Evolutionary conservation across 2,797 vertebrate genomes (phyloP).

Genomic region (Sebastes steindachneri): DNA sequence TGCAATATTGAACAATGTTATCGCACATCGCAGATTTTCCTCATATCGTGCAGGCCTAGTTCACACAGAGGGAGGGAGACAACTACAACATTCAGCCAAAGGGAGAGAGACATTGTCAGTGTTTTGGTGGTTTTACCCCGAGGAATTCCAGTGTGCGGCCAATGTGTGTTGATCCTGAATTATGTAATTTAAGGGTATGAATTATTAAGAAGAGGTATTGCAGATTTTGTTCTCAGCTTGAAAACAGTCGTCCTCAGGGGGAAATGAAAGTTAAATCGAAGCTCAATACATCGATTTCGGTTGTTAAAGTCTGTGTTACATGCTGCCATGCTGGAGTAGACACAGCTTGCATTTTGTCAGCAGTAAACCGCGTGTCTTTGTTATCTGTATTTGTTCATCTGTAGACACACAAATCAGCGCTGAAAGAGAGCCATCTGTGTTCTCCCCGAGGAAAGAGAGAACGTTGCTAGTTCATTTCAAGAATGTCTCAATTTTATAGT

Average conservation of each 20-base stretch:
- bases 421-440: slow-evolving; percentile 47
- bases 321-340: neutral
- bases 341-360: slow-evolving; percentile 8
- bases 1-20: no score
- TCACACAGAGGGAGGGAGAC: neutral
- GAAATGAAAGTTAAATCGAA: neutral
- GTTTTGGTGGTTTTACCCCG: neutral
- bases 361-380: neutral
- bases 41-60: no score
- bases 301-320: neutral
- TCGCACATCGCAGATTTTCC: no score
- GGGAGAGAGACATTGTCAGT: neutral
- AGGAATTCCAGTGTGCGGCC: neutral
- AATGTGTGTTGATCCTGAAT: neutral
- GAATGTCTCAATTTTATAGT: slow-evolving; percentile 17
- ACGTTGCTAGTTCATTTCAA: neutral
- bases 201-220: neutral
- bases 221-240: neutral
- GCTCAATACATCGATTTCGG: neutral
- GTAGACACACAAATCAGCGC: neutral
- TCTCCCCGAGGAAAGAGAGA: slow-evolving; percentile 3
- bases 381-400: slow-evolving; percentile 26
- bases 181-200: neutral
- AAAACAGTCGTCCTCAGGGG: neutral
- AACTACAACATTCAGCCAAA: neutral